These are phyloP conservation scores for Morpho deidamia DNA, from an alignment of 2,888 invertebrate genomes.

Conservation along the genomic window DNA sequence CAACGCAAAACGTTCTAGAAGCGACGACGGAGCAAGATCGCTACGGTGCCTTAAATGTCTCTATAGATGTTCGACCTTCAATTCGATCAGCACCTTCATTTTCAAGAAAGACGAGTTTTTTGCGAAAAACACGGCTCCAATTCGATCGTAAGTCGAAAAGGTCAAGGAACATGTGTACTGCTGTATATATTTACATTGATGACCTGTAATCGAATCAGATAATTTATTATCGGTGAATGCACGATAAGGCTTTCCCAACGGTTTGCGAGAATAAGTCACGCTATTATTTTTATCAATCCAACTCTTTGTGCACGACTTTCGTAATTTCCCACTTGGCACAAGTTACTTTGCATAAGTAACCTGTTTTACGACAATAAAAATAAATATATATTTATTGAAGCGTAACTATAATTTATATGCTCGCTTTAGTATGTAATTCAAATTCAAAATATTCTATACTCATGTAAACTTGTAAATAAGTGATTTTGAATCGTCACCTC, in stretches of 20 bases:
- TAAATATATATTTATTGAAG: too few relatives aligned
- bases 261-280: neutral
- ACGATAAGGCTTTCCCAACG: constrained; percentile 41
- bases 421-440: too few relatives aligned
- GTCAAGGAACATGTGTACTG: constrained; percentile 49
- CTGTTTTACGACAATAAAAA: too few relatives aligned
- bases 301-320: neutral
- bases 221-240: constrained; percentile 41
- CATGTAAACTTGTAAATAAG: too few relatives aligned
- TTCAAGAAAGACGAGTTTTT: constrained; percentile 50
- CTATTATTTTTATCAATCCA: neutral
- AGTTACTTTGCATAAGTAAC: too few relatives aligned
- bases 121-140: constrained; percentile 49
- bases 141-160: constrained; percentile 21
- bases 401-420: too few relatives aligned
- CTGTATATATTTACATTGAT: constrained; percentile 30
- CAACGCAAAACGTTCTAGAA: neutral
- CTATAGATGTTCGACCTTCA: constrained; percentile 36
- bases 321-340: too few relatives aligned
- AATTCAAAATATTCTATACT: too few relatives aligned
- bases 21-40: neutral
- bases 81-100: constrained; percentile 47
- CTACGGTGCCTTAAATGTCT: constrained; percentile 2
- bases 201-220: constrained; percentile 34
- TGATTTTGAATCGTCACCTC: too few relatives aligned